phyloP scores from a whole-genome alignment of 2,113 vertebrate species.

The Rhinopomastus cyanomelas region DNA sequence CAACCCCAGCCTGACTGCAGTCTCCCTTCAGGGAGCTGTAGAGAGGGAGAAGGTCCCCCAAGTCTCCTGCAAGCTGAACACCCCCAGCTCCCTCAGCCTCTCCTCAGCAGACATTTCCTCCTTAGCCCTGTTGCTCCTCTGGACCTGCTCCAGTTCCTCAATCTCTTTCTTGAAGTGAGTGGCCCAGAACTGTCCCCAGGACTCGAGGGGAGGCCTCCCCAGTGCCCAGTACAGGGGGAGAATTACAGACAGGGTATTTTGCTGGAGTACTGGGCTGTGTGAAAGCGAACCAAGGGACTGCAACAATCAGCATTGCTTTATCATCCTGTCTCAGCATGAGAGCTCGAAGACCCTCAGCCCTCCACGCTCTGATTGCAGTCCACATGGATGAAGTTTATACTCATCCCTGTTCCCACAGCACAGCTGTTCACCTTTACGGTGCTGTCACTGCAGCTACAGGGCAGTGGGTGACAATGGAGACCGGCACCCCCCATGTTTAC shows the following conservation, averaged over 20 bases:
- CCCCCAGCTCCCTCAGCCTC: too few species aligned
- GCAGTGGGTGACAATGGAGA: not conserved
- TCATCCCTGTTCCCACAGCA: not conserved
- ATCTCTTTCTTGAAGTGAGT: too few species aligned
- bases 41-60: too few species aligned
- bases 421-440: not conserved
- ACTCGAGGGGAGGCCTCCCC: too few species aligned
- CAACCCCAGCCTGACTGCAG: too few species aligned
- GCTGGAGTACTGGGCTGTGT: not conserved
- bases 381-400: not conserved
- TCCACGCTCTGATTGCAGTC: not conserved
- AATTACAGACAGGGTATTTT: not conserved
- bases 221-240: too few species aligned
- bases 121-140: too few species aligned
- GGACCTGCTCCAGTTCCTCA: too few species aligned
- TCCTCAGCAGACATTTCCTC: too few species aligned
- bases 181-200: too few species aligned
- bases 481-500: not conserved
- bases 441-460: not conserved
- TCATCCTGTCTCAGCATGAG: not conserved
- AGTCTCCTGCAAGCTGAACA: too few species aligned
- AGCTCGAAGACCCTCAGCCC: not conserved
- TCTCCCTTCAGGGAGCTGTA: too few species aligned
- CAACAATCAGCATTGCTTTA: not conserved
- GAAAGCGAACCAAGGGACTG: not conserved